Evolutionary conservation across 2,113 vertebrate species (phyloP), one percentile per base, ranked within the genome.

Genomic region (Heteronetta atricapilla): DNA sequence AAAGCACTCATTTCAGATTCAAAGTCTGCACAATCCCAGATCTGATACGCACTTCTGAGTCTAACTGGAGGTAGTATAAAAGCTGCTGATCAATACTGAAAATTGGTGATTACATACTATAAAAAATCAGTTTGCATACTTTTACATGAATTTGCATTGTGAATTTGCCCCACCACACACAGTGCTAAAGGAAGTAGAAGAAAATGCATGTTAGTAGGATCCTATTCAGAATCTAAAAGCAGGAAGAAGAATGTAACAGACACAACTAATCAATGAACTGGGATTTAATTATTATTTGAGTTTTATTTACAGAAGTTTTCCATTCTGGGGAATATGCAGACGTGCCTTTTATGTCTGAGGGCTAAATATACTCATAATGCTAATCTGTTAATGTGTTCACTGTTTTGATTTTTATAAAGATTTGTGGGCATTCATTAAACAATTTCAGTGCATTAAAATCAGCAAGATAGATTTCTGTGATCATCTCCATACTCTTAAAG

Each of bases 301-400:
- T 82, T 88, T 83, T 74, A 58, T 36, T 85, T 91, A 80, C 46
- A 42, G 56, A 85, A 86, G 46, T 86, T 86, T 91, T 90, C 76
- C 36, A 28, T 90, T 93, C 34, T 70, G 79, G 68, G 56, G 33
- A 56, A 29, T 80, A 52, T 31, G 48, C 36, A 75, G 74, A 10
- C 22, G 3, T 64, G 77, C 28, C 33, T 93, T 89, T 90, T 88
- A 13, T 87, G 34, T 89, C 67, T 58, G 36, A 69, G 82, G 48
- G 62, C 64, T 92, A 55, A 89, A 70, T 40, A 55, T 34, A 44
- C 23, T 44, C 33, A 6, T 16, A 13, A 8, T 56, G 26, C 16
- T 53, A 8, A 25, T 22, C 5, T 10, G 11, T 58, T 79, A 63
- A 14, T 73, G 46, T 25, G 40, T 64, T 91, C 64, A n/a, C 40